Percentiles rank a stretch among this genome's conserved stretches.
Evolutionary conservation across 2,797 vertebrate genomes (phyloP).

Genomic region (Ceyx erithaca): DNA sequence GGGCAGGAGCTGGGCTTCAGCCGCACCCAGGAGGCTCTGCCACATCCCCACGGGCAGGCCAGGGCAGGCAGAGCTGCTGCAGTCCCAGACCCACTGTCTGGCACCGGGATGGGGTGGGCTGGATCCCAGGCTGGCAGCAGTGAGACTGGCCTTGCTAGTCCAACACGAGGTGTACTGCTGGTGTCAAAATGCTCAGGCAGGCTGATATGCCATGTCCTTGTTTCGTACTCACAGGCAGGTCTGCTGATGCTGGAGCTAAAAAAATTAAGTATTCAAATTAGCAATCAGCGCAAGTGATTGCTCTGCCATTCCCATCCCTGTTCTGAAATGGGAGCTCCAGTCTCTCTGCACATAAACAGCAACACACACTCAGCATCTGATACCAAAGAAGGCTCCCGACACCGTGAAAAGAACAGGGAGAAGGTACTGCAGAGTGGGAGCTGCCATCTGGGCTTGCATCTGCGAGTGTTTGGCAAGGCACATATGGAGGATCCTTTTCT

Average conservation of each 20-base stretch:
- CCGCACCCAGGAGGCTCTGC: background rate
- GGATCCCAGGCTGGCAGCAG: background rate
- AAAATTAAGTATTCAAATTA: constrained; percentile 11
- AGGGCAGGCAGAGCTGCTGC: background rate
- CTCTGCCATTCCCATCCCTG: background rate
- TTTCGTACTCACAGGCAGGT: background rate
- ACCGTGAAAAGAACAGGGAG: constrained; percentile 70
- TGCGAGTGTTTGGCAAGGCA: constrained; percentile 42
- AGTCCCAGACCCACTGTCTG: background rate
- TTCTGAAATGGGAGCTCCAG: constrained; percentile 25
- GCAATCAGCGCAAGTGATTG: constrained; percentile 16
- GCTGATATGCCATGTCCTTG: background rate
- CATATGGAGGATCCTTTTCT: constrained; percentile 54
- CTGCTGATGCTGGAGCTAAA: background rate
- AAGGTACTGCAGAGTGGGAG: constrained; percentile 68
- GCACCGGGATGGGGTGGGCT: background rate
- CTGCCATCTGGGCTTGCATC: constrained; percentile 69
- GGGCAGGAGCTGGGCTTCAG: background rate
- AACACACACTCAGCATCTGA: constrained; percentile 53
- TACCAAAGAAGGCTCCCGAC: constrained; percentile 23
- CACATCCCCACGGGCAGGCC: background rate
- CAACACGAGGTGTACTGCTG: background rate
- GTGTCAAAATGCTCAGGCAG: background rate
- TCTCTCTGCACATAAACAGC: constrained; percentile 28
- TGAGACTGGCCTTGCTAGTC: background rate